phyloP scores from a whole-genome alignment of 2,113 vertebrate species.

The Clarias batrachus region DNA sequence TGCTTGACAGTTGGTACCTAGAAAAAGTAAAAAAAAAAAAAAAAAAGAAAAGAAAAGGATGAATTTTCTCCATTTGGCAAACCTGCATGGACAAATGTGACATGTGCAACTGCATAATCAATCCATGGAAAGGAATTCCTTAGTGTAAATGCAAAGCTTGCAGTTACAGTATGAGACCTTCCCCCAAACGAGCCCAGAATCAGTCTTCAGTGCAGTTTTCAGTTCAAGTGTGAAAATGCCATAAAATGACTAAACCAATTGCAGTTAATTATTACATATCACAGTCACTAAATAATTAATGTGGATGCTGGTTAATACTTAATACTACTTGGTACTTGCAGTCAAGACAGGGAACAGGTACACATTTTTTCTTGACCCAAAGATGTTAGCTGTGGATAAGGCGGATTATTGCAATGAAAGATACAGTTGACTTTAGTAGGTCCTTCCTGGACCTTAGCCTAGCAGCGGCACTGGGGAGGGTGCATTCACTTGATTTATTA shows the following conservation, averaged over 20 bases:
- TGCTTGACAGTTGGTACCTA: background rate
- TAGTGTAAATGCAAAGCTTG: background rate
- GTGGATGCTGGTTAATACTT: background rate
- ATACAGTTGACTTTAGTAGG: slow-evolving; percentile 75
- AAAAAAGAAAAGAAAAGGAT: background rate
- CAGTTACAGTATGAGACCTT: background rate
- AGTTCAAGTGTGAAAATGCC: background rate
- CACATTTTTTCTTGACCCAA: slow-evolving; percentile 56
- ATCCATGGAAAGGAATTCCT: background rate
- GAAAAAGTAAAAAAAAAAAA: background rate
- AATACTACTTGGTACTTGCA: background rate
- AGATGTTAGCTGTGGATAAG: slow-evolving; percentile 64
- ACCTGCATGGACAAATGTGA: background rate
- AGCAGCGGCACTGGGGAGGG: slow-evolving; percentile 59
- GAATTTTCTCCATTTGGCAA: background rate
- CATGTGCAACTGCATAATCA: background rate
- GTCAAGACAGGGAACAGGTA: background rate
- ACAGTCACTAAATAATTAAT: background rate
- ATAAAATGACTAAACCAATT: background rate
- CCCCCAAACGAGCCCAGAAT: background rate
- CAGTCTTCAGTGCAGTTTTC: background rate
- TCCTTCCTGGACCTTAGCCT: slow-evolving; percentile 62
- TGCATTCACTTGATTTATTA: slow-evolving; percentile 76
- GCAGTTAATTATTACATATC: background rate
- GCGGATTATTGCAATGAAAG: slow-evolving; percentile 78